Evolutionary conservation across 1,140 invertebrate species (phyloP), one percentile per base, ranked within the genome.

Genomic region (Drosophila biarmipes): DNA sequence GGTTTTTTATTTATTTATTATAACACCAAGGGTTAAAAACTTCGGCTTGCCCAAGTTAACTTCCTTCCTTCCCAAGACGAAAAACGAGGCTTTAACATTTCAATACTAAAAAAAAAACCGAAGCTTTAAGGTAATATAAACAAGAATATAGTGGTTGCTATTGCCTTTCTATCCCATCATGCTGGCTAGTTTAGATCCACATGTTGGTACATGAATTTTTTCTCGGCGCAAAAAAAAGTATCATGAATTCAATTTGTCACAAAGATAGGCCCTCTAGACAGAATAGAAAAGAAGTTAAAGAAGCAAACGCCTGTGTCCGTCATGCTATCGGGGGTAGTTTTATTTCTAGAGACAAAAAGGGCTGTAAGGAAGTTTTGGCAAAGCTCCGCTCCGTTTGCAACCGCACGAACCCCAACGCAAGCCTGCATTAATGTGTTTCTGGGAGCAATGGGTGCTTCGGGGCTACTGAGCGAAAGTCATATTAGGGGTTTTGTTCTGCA

Each of bases 201-300:
- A 78, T 81, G 82, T 61, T 75, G 66, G 64, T 55, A 76, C 84
- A 84, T 56, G 79, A 80, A 77, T 84, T 89, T 89, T 89, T 89
- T 89, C 84, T 84, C 75, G 76, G 73, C 79, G 62, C 85, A 90
- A 89, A 84, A 75, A 75, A 89, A 89, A 90, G 80, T 78, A 89
- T 80, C 85, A 89, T 84, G 85, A 90, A 90, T 89, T 90, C 84
- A 89, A 89, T 89, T 89, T 89, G 84, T 89, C 84, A 89, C 84
- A 90, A 15, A 42, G 38, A 5, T 29, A 29, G n/a, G n/a, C n/a
- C n/a, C n/a, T n/a, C n/a, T n/a, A n/a, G n/a, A n/a, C n/a, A n/a
- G n/a, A n/a, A n/a, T n/a, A n/a, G n/a, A n/a, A n/a, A n/a, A n/a
- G n/a, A n/a, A n/a, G n/a, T n/a, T n/a, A n/a, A n/a, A n/a, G n/a